phyloP scores from a whole-genome alignment of 2,113 vertebrate genomes.

The Odontophorus gujanensis region DNA sequence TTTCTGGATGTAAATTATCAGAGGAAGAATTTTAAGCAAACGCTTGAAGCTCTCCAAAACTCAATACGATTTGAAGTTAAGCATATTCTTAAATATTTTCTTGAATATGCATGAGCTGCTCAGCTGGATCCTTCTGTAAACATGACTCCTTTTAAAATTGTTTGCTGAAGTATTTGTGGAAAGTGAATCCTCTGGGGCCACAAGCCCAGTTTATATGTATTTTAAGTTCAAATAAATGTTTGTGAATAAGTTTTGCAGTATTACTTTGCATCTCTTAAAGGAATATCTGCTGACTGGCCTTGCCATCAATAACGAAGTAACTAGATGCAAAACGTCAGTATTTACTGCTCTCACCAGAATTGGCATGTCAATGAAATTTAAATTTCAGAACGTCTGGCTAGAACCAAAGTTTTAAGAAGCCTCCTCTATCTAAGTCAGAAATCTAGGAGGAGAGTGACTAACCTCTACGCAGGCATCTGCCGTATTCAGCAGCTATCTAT shows the following conservation, averaged over 20 bases:
- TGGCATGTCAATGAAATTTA: slow-evolving; percentile 40
- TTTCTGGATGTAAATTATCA: neutral
- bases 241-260: slow-evolving; percentile 7
- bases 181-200: slow-evolving; percentile 7
- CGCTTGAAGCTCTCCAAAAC: slow-evolving; percentile 30
- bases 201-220: neutral
- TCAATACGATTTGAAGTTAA: slow-evolving; percentile 45
- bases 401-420: neutral
- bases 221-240: neutral
- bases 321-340: slow-evolving; percentile 37
- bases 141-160: slow-evolving; percentile 43
- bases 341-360: neutral
- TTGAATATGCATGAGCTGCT: slow-evolving; percentile 54
- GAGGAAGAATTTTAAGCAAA: slow-evolving; percentile 28
- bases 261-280: slow-evolving; percentile 15
- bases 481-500: neutral
- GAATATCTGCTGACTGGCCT: slow-evolving; percentile 15
- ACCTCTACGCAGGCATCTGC: neutral
- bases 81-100: slow-evolving; percentile 47
- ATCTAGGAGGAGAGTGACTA: neutral
- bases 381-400: slow-evolving; percentile 28
- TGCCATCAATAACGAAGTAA: slow-evolving; percentile 26
- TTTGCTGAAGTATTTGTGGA: slow-evolving; percentile 48
- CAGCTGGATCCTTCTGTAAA: neutral
- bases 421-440: neutral